phyloP scores from a whole-genome alignment of 2,888 invertebrate species.

The Panopea generosa region DNA sequence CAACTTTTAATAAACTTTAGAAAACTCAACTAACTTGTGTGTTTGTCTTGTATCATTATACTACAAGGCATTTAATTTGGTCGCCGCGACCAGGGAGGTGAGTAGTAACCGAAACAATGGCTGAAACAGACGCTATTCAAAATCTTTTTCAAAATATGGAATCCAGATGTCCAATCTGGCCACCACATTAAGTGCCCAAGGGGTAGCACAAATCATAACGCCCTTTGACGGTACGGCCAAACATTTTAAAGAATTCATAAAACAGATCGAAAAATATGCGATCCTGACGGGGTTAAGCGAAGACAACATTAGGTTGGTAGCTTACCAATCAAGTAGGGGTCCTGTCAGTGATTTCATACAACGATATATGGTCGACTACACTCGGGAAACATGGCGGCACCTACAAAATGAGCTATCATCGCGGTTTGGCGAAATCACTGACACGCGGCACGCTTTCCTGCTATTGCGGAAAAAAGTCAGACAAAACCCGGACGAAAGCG shows the following conservation, averaged over 20 bases:
- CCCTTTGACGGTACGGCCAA: conserved; percentile 2
- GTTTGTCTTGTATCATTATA: too few relatives aligned
- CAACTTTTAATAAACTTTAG: too few relatives aligned
- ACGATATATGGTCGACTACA: not conserved
- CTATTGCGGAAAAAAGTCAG: conserved; percentile 7
- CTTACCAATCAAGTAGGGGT: not conserved
- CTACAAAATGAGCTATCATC: not conserved
- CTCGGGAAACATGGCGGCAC: not conserved
- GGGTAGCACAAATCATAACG: too few relatives aligned
- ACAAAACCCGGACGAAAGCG: conserved; percentile 6
- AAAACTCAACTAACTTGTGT: too few relatives aligned
- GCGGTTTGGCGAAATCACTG: conserved; percentile 10
- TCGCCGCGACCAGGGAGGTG: too few relatives aligned
- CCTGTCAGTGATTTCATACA: conserved; percentile 17
- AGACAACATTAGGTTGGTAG: not conserved
- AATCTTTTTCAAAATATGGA: too few relatives aligned
- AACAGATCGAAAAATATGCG: conserved; percentile 15
- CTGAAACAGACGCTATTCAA: too few relatives aligned
- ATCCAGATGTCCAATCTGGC: too few relatives aligned
- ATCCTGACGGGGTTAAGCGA: not conserved
- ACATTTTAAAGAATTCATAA: conserved; percentile 13
- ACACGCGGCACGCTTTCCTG: conserved; percentile 9
- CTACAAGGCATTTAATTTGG: too few relatives aligned
- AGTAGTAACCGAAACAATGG: too few relatives aligned
- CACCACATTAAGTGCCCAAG: too few relatives aligned